Percentiles rank a stretch among this genome's conserved stretches.
Evolutionary conservation across 2,888 invertebrate genomes (phyloP).

Genomic region (Cheilosia vulpina): DNA sequence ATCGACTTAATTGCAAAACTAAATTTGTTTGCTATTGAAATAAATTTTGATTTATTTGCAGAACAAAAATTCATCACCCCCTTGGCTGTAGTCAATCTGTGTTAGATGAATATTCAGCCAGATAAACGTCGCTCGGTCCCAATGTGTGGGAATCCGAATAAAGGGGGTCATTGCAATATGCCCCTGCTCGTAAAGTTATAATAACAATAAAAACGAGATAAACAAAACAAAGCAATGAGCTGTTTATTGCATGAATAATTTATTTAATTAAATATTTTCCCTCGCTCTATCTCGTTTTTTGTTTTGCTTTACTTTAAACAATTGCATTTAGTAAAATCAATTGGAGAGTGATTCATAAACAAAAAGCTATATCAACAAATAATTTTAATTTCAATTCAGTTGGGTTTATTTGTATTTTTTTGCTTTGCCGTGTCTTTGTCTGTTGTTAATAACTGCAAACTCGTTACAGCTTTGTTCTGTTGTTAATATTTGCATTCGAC

Average conservation of each 20-base stretch:
- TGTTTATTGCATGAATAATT: conserved; percentile 59
- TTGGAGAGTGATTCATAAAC: conserved; percentile 34
- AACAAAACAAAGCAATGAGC: conserved; percentile 33
- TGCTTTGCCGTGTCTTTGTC: background rate
- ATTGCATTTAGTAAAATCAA: conserved; percentile 48
- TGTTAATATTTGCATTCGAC: conserved; percentile 37
- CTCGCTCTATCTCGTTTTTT: background rate
- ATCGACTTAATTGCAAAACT: conserved; percentile 19
- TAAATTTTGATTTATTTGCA: background rate
- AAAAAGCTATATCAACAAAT: conserved; percentile 35
- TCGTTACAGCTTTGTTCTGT: conserved; percentile 18
- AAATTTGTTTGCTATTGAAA: conserved; percentile 16
- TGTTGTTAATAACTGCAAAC: conserved; percentile 34
- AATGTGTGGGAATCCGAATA: background rate
- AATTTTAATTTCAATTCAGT: conserved; percentile 32
- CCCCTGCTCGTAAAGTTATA: conserved; percentile 23
- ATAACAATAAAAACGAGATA: too few species aligned
- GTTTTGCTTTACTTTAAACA: conserved; percentile 44
- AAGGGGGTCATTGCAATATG: conserved; percentile 53
- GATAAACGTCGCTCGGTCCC: conserved; percentile 3
- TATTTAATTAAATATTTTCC: conserved; percentile 31
- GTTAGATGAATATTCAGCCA: conserved; percentile 49
- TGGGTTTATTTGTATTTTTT: background rate
- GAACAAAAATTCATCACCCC: conserved; percentile 13
- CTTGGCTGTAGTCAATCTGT: conserved; percentile 35